These are phyloP conservation scores for Sarcophaga rosellei DNA, from an alignment of 2,888 invertebrate genomes.

Conservation along the genomic window DNA sequence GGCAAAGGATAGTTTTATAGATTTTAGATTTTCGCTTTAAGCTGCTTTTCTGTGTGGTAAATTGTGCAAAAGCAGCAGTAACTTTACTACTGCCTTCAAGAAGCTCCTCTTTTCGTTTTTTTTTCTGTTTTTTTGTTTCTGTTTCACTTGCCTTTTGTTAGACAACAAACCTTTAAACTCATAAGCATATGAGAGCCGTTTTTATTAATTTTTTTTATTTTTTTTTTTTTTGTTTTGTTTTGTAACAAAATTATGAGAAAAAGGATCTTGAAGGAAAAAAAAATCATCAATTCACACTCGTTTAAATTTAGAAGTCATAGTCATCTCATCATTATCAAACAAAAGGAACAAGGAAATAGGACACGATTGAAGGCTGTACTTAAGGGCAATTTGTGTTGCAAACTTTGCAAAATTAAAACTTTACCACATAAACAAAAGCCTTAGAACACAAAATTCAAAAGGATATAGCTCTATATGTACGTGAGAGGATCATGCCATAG, in stretches of 20 bases:
- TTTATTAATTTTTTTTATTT: too few relatives aligned
- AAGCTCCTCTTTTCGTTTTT: constrained; percentile 34
- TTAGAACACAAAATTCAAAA: too few relatives aligned
- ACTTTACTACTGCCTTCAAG: constrained; percentile 30
- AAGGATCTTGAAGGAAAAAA: constrained; percentile 59
- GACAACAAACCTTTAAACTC: constrained; percentile 21
- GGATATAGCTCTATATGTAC: too few relatives aligned
- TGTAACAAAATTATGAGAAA: constrained; percentile 44
- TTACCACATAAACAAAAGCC: too few relatives aligned
- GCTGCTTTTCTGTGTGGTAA: constrained; percentile 38
- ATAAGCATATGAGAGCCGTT: constrained; percentile 46
- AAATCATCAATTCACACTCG: constrained; percentile 79
- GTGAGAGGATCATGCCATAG: too few relatives aligned
- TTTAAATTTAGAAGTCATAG: constrained; percentile 61
- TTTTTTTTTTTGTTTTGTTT: constrained; percentile 49
- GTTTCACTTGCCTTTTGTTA: not conserved
- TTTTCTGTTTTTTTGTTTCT: not conserved
- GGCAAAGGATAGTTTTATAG: not conserved
- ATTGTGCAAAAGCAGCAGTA: constrained; percentile 38
- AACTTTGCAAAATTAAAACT: too few relatives aligned
- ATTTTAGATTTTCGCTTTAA: constrained; percentile 36
- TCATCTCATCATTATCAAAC: constrained; percentile 6
- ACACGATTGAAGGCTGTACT: not conserved
- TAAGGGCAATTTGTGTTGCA: too few relatives aligned
- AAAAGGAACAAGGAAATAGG: not conserved